Base-by-base conservation (phyloP, 2,797 vertebrate genomes). In the Cichlasoma orientale region DNA sequence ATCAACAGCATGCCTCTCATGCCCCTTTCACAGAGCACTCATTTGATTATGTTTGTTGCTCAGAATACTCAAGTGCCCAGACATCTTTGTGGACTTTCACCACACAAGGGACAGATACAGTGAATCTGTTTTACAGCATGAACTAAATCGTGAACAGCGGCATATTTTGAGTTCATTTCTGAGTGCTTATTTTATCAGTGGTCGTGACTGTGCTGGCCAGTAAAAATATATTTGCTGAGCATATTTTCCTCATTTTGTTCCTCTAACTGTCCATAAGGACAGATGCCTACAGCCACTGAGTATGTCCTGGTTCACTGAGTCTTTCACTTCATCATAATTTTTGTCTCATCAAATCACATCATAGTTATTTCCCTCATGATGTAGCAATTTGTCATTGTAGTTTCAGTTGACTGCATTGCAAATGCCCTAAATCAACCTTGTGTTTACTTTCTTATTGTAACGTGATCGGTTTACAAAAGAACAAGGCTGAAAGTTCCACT, bases 271-370 rank as follows among this genome's bases (percentile, higher is more conserved):
- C 92, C 93, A 93, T 90, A 93, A 92, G 91, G 89, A 92, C 88
- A 86, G 81, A 91, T 89, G 93, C 91, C 90, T 90, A 86, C 74
- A 93, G 93, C 86, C 90, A 89, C 88, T 4, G 61, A 87, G 79
- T 78, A 73, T 44, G 31, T 85, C 85, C 86, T 92, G 92, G 90
- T 93, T 95, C 92, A 93, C 88, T 92, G 93, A 90, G 68, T 86
- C 86, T 87, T 92, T 93, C 88, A 91, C 92, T 93, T 89, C 88
- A 90, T 94, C 91, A 88, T 92, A 90, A 92, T 94, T 85, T 90
- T 91, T 90, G 93, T 94, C 93, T 95, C 91, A 91, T 95, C 92
- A 93, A 86, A 95, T 94, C 92, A 93, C 88, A 89, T 94, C 94
- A 93, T 55, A 84, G 66, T 88, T 72, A 84, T 86, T 89, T 90